Base-by-base conservation (phyloP, 2,888 invertebrate species). In the Rotaria macrura region DNA sequence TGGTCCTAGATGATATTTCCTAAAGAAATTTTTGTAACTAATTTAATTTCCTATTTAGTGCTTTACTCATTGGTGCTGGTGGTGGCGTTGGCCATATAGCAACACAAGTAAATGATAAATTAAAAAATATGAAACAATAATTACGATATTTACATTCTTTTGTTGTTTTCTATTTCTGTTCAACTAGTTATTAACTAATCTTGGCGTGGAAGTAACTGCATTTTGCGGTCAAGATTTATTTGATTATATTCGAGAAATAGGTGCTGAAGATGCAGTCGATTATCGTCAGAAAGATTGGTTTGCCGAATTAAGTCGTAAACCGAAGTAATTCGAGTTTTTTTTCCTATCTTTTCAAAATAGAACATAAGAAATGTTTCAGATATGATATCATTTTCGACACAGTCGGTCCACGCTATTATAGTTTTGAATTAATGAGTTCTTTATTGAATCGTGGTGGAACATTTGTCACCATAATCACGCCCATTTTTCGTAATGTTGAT, bases 51-150 rank as follows among this genome's bases (percentile, higher is more conserved):
- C 10, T 79, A 25, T 43, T 79, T 79, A 79, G 79, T n/a, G 79
- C 79, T n/a, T 43, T 79, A n/a, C 2, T 79, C 1, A 23, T 79
- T 43, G 79, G 79, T 43, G 79, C 79, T 12, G 7, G n/a, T 43
- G 79, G 79, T 25, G 79, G 79, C n/a, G 79, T 79, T 43, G 79
- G 79, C 43, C 79, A 79, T 43, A n/a, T 79, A 9, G 79, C 79
- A n/a, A 43, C 43, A n/a, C 79, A 79, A 43, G 79, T 79, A 79
- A 40, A 79, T 79, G 14, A 79, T 43, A n/a, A 20, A 29, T n/a
- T 12, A 4, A 43, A 49, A 17, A 4, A 49, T 49, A 9, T 17
- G 49, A 49, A 49, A 17, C 17, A n/a, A n/a, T n/a, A n/a, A n/a
- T n/a, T n/a, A n/a, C n/a, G n/a, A n/a, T n/a, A n/a, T n/a, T n/a